Conservation (phyloP, 2,888 invertebrate genomes). For the Caenorhabditis sp. region DNA sequence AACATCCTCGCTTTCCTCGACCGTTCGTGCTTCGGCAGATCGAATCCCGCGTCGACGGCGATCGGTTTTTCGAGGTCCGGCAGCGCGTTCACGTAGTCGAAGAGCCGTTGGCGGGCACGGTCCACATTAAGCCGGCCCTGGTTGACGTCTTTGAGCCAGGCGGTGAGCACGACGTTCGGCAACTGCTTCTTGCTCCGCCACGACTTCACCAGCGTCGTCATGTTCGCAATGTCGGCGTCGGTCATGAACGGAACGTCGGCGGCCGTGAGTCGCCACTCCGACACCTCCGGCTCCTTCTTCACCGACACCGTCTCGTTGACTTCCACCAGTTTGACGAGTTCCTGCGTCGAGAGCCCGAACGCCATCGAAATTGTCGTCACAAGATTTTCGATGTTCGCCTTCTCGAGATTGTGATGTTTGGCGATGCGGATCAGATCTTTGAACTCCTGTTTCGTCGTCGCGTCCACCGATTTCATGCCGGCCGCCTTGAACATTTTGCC, state of each 20-base stretch:
- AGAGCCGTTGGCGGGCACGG: slow-evolving; percentile 15
- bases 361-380: background rate
- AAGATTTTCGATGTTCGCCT: background rate
- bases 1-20: slow-evolving; percentile 35
- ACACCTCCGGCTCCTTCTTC: background rate
- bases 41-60: background rate
- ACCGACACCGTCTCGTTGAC: background rate
- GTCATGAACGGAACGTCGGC: slow-evolving; percentile 6
- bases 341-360: background rate
- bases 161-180: background rate
- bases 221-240: background rate
- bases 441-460: background rate
- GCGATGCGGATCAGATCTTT: background rate
- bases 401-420: background rate
- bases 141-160: slow-evolving; percentile 25
- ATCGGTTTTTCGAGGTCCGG: slow-evolving; percentile 4
- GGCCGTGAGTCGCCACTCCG: slow-evolving; percentile 17
- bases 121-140: slow-evolving; percentile 1
- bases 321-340: background rate
- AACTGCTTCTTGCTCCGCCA: slow-evolving; percentile 23
- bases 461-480: background rate
- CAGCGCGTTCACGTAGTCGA: background rate
- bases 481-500: background rate
- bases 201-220: slow-evolving; percentile 15
- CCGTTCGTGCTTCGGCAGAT: slow-evolving; percentile 38